Evolutionary conservation across 2,888 invertebrate genomes (phyloP).

Genomic region (Harpalus rufipes): DNA sequence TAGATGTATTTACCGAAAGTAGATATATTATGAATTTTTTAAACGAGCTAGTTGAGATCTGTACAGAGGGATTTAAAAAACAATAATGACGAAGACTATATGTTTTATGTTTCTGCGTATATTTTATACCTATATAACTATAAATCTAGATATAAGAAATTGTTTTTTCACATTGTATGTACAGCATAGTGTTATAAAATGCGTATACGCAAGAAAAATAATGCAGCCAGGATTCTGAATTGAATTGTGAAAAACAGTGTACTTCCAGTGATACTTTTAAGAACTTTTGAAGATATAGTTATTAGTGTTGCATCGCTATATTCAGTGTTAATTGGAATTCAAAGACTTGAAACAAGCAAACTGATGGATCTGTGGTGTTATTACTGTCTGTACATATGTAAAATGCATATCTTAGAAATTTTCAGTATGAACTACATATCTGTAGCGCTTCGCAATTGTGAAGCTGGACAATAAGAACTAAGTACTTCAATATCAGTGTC

Average conservation of each 20-base stretch:
- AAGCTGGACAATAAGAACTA: slow-evolving; percentile 45
- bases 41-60: slow-evolving; percentile 30
- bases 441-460: slow-evolving; percentile 42
- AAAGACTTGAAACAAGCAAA: slow-evolving; percentile 33
- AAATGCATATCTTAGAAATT: slow-evolving; percentile 56
- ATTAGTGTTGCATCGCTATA: slow-evolving; percentile 40
- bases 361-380: slow-evolving; percentile 32
- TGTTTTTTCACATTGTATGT: slow-evolving; percentile 26
- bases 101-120: slow-evolving; percentile 25
- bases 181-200: slow-evolving; percentile 13
- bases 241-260: slow-evolving; percentile 4
- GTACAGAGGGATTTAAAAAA: not conserved
- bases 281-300: slow-evolving; percentile 24
- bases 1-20: slow-evolving; percentile 32
- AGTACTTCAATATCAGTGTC: slow-evolving; percentile 36
- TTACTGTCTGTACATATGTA: slow-evolving; percentile 58
- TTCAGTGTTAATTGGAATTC: slow-evolving; percentile 28
- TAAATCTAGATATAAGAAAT: slow-evolving; percentile 16
- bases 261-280: not conserved
- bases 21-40: slow-evolving; percentile 18
- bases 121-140: slow-evolving; percentile 21
- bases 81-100: slow-evolving; percentile 10
- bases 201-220: slow-evolving; percentile 26
- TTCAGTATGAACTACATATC: slow-evolving; percentile 46
- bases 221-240: not conserved